Evolutionary conservation across 1,140 invertebrate species (phyloP).

Genomic region (Gerris buenoi): DNA sequence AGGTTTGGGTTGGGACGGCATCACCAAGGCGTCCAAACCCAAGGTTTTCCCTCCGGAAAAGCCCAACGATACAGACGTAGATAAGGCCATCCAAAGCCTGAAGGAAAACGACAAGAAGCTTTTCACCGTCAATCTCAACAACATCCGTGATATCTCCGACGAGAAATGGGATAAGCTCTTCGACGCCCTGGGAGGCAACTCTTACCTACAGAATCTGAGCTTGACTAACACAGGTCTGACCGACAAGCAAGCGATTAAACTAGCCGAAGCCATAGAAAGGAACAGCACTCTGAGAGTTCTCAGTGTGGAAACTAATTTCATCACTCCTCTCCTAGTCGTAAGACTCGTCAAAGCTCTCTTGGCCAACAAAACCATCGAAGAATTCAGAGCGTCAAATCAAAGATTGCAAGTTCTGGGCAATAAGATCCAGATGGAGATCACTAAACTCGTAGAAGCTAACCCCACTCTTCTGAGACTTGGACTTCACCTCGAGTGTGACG

Average conservation of each 20-base stretch:
- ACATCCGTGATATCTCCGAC: slow-evolving; percentile 94
- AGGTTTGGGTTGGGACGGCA: slow-evolving; percentile 76
- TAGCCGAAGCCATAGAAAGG: slow-evolving; percentile 69
- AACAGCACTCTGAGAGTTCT: slow-evolving; percentile 78
- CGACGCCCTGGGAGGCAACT: slow-evolving; percentile 75
- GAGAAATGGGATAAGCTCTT: slow-evolving; percentile 85
- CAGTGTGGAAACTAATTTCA: slow-evolving; percentile 88
- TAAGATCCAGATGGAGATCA: slow-evolving; percentile 96
- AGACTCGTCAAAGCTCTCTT: slow-evolving; percentile 71
- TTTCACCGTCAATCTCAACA: slow-evolving; percentile 88
- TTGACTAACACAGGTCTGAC: slow-evolving; percentile 86
- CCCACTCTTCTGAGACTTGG: slow-evolving; percentile 78
- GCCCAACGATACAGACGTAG: slow-evolving; percentile 85
- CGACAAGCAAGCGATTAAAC: slow-evolving; percentile 66
- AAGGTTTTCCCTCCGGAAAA: slow-evolving; percentile 83
- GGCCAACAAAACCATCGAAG: slow-evolving; percentile 70
- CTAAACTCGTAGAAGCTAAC: slow-evolving; percentile 82
- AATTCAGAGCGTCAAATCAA: slow-evolving; percentile 92
- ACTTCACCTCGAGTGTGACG: slow-evolving; percentile 88
- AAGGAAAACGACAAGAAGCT: slow-evolving; percentile 74
- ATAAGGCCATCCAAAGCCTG: slow-evolving; percentile 75
- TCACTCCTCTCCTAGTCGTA: slow-evolving; percentile 68
- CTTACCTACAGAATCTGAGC: slow-evolving; percentile 76
- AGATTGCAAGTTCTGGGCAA: slow-evolving; percentile 87
- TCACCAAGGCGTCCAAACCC: slow-evolving; percentile 83